Conservation (phyloP, 2,113 vertebrate species). For the Microcebus ravelobensis region DNA sequence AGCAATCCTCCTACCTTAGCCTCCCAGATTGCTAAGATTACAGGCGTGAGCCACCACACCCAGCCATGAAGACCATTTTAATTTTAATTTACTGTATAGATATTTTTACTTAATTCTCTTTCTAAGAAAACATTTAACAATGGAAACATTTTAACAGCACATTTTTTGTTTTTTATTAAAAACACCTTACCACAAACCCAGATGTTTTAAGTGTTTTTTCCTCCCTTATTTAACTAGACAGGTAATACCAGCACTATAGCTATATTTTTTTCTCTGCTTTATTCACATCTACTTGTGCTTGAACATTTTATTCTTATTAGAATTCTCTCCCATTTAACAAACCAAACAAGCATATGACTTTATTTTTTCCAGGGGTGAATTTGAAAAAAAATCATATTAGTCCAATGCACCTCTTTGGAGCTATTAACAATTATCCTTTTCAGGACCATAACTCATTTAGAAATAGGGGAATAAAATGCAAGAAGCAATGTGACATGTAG, state of each 20-base stretch:
- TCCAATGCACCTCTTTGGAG: not conserved
- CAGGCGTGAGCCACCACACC: no score
- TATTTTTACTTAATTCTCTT: slow-evolving; percentile 6
- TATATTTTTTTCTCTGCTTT: not conserved
- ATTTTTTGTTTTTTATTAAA: not conserved
- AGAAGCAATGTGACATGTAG: not conserved
- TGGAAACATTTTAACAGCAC: not conserved
- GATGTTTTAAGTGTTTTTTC: not conserved
- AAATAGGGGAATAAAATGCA: not conserved
- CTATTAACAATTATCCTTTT: not conserved
- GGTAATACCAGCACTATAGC: not conserved
- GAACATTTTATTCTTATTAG: not conserved
- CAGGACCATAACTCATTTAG: not conserved
- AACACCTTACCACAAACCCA: not conserved
- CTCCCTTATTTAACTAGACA: not conserved
- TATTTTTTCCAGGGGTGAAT: not conserved
- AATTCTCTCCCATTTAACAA: not conserved
- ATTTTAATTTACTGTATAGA: not conserved
- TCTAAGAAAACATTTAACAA: not conserved
- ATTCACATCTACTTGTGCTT: not conserved
- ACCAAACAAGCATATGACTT: not conserved
- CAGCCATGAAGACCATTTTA: not conserved
- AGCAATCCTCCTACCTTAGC: no score
- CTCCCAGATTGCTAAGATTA: no score
- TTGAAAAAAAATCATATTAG: not conserved